Evolutionary conservation across 2,797 vertebrate genomes (phyloP).

Genomic region (Sylvia borin): DNA sequence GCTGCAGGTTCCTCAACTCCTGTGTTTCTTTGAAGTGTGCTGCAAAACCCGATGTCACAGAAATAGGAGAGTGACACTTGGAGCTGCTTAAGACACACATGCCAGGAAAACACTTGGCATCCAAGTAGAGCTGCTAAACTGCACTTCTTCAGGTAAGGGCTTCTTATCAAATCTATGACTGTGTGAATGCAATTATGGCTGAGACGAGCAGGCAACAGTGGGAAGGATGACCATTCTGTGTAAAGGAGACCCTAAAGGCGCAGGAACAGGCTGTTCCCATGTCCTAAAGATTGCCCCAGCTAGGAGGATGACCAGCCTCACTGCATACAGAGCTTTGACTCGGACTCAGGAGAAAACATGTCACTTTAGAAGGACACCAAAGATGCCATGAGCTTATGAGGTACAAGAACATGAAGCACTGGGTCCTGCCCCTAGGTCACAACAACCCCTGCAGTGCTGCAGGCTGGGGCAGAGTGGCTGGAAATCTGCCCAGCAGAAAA

Average conservation of each 20-base stretch:
- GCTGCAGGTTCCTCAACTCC: neutral
- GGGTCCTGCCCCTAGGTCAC: neutral
- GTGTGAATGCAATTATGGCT: fast-evolving
- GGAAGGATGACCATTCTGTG: neutral
- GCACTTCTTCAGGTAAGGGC: neutral
- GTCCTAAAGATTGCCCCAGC: neutral
- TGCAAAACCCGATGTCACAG: neutral
- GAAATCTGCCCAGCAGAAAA: neutral
- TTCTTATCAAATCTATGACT: neutral
- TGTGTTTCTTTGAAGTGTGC: neutral
- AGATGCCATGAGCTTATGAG: neutral
- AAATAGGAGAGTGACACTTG: neutral
- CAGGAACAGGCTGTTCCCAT: neutral
- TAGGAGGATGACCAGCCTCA: fast-evolving
- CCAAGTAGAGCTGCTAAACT: neutral
- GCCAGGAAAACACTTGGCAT: neutral
- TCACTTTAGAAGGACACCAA: neutral
- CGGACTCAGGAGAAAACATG: neutral
- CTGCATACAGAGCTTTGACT: neutral
- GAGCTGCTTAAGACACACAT: neutral
- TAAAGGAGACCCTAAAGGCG: neutral
- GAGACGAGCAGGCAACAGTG: neutral
- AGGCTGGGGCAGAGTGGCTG: neutral
- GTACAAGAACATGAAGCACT: neutral
- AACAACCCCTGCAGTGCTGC: fast-evolving